Evolutionary conservation across 2,113 vertebrate species (phyloP), one percentile per base, ranked within the genome.

Genomic region (Macaca mulatta): DNA sequence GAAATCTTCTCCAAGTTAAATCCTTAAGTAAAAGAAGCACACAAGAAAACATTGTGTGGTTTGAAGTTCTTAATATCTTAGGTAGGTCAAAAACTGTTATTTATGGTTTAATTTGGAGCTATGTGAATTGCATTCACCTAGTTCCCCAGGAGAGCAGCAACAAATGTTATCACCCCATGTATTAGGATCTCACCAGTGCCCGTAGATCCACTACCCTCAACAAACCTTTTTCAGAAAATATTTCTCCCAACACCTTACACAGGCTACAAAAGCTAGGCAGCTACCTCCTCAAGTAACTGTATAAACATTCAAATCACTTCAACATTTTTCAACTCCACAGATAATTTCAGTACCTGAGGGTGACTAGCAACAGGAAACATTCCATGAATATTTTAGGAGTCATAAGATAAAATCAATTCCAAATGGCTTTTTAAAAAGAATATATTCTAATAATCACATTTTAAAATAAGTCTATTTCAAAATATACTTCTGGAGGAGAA

Each of bases 381-480:
- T 93, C 95, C 55, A 40, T 72, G 83, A 92, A 94, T 94, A 96
- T 52, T 96, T 96, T 84, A 87, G 59, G 78, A 82, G n/a, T 79
- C 45, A 8, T 20, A 85, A 94, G 87, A 95, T 87, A 90, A 97
- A 88, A 85, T 80, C 91, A 91, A 96, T 97, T 92, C 27, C 89
- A 83, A 91, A 69, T 30, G 59, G n/a, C 75, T 93, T 95, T 88
- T 81, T 72, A 6, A 64, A 64, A 64, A 64, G 27, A 32, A 64
- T 64, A 64, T 64, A 64, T 16, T 80, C n/a, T 90, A 78, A 50
- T 32, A 77, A 57, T 8, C 18, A 55, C 45, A 83, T 45, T 90
- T 80, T 69, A 70, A 95, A 81, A 89, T 79, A 77, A 18, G 2
- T 35, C 40, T 27, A 27, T 94, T 92, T 75, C 40, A 82, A 97